phyloP scores from a whole-genome alignment of 2,888 invertebrate species.

The Archaeoteleia sp. region DNA sequence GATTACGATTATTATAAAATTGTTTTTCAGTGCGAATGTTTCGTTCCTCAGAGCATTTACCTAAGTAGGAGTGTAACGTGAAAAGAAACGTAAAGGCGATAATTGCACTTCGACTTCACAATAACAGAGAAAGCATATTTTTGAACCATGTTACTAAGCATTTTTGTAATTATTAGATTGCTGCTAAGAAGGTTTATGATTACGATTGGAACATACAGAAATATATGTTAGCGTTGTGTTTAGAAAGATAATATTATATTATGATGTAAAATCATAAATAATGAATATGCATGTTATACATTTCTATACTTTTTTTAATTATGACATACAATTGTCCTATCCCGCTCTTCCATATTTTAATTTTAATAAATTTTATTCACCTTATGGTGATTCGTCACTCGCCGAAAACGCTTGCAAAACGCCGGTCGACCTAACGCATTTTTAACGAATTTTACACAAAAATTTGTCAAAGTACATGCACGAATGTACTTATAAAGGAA shows the following conservation, averaged over 20 bases:
- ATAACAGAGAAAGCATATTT: conserved; percentile 63
- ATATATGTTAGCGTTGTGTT: conserved; percentile 72
- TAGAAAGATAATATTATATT: conserved; percentile 72
- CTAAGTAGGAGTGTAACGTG: conserved; percentile 54
- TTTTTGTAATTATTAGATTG: conserved; percentile 66
- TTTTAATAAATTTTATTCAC: too few species aligned
- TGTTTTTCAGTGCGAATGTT: conserved; percentile 33
- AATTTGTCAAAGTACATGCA: too few species aligned
- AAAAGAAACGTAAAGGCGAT: conserved; percentile 41
- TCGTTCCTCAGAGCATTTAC: conserved; percentile 61
- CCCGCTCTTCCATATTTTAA: neutral
- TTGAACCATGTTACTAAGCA: conserved; percentile 63
- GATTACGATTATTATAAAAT: conserved; percentile 22
- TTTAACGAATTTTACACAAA: too few species aligned
- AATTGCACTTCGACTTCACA: conserved; percentile 54
- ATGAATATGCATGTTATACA: conserved; percentile 71
- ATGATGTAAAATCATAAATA: conserved; percentile 70
- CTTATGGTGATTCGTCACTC: too few species aligned
- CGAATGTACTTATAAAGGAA: too few species aligned
- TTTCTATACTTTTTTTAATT: conserved; percentile 16
- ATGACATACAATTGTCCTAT: neutral
- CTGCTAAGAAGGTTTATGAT: conserved; percentile 61
- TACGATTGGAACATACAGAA: conserved; percentile 65
- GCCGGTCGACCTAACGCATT: too few species aligned
- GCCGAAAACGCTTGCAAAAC: too few species aligned